A percentile compares a stretch with the other conserved stretches of the same genome.
phyloP scores from a whole-genome alignment of 2,113 vertebrate species.

The Stictonetta naevosa region DNA sequence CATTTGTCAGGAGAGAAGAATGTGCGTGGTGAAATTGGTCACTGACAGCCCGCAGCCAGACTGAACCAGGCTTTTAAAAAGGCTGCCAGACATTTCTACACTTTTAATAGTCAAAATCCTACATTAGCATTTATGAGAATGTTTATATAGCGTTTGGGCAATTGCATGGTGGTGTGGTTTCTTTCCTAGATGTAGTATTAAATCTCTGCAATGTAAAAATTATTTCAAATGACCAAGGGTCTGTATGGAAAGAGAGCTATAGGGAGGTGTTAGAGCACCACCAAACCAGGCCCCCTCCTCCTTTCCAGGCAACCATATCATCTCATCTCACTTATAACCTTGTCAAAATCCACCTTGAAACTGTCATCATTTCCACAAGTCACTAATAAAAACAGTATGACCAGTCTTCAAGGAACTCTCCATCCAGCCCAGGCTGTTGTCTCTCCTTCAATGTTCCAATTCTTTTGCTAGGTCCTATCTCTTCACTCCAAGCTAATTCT shows the following conservation, averaged over 20 bases:
- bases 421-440: accelerated
- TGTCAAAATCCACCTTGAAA: not conserved
- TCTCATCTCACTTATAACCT: not conserved
- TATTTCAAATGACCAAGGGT: not conserved
- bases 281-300: not conserved
- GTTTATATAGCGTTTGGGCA: not conserved
- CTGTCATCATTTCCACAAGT: not conserved
- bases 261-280: not conserved
- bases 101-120: slow-evolving; percentile 16
- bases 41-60: not conserved
- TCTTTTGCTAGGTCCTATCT: not conserved
- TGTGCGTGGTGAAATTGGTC: not conserved
- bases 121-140: slow-evolving; percentile 32
- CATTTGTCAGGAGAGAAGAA: slow-evolving; percentile 27
- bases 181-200: slow-evolving; percentile 8
- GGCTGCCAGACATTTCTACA: not conserved
- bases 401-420: not conserved
- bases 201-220: not conserved
- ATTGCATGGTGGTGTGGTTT: not conserved
- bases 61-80: slow-evolving; percentile 2
- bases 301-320: not conserved
- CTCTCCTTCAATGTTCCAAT: not conserved
- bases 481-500: not conserved
- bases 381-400: not conserved
- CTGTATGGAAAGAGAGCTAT: not conserved